Evolutionary conservation across 2,888 invertebrate species (phyloP).

Genomic region (Osedax frankpressi): DNA sequence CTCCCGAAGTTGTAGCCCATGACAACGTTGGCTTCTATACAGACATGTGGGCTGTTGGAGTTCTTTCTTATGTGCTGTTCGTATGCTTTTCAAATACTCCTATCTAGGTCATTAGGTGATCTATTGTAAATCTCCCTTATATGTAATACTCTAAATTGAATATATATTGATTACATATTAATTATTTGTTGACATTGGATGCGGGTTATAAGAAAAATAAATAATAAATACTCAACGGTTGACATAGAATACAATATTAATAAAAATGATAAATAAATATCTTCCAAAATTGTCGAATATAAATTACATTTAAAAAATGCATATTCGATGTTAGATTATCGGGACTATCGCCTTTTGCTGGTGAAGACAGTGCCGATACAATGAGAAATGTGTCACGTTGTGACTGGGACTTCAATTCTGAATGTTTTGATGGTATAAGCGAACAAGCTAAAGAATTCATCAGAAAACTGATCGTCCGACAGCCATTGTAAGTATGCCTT

Average conservation of each 20-base stretch:
- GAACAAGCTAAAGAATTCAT: conserved; percentile 98
- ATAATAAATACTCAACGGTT: too few relatives aligned
- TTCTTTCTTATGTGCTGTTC: conserved; percentile 91
- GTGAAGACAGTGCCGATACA: conserved; percentile 94
- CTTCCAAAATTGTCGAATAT: too few relatives aligned
- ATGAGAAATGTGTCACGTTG: conserved; percentile 93
- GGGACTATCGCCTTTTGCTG: conserved; percentile 95
- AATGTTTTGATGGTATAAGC: conserved; percentile 82
- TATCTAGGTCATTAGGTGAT: too few relatives aligned
- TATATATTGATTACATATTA: too few relatives aligned
- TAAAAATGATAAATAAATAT: too few relatives aligned
- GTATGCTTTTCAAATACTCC: conserved; percentile 49
- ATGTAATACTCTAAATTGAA: too few relatives aligned
- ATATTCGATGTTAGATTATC: too few relatives aligned
- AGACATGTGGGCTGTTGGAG: conserved; percentile 99
- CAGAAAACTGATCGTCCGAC: conserved; percentile 71
- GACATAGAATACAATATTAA: too few relatives aligned
- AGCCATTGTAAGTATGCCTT: conserved; percentile 62
- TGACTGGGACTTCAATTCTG: conserved; percentile 97
- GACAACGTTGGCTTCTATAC: conserved; percentile 99
- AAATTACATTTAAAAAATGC: too few relatives aligned
- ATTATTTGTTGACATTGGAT: too few relatives aligned
- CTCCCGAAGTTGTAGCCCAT: conserved; percentile 94
- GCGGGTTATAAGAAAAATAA: too few relatives aligned
- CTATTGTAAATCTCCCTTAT: too few relatives aligned